Percentiles rank a stretch among this genome's conserved stretches.
Evolutionary conservation across 2,113 vertebrate species (phyloP).

Genomic region (Silurus glanis): DNA sequence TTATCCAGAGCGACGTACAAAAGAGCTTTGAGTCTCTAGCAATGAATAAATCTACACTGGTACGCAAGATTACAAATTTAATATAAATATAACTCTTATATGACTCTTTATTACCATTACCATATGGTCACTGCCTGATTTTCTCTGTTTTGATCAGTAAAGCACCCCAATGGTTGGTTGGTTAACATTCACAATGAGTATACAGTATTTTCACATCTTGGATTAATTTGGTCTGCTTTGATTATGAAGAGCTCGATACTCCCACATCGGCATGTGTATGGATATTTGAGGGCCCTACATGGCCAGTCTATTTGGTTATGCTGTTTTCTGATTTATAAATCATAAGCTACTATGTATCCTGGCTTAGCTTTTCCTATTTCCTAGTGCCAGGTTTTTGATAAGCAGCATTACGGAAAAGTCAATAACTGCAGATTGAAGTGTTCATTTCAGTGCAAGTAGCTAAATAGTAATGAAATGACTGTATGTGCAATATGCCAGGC

Average conservation of each 20-base stretch:
- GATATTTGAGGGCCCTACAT: not conserved
- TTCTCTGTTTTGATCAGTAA: not conserved
- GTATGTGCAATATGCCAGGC: not conserved
- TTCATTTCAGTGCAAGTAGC: not conserved
- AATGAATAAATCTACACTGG: no score
- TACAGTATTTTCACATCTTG: not conserved
- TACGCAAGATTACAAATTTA: no score
- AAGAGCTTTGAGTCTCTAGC: no score
- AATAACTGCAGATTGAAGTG: not conserved
- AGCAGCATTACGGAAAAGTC: not conserved
- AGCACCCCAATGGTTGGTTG: not conserved
- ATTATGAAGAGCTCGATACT: not conserved
- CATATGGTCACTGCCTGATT: not conserved
- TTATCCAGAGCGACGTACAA: no score
- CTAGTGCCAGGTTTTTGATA: not conserved
- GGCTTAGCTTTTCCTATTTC: not conserved
- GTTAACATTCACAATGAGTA: not conserved
- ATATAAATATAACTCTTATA: no score
- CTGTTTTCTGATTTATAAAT: not conserved
- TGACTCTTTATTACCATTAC: not conserved
- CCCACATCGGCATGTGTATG: not conserved
- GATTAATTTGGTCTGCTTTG: not conserved
- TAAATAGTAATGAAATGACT: not conserved
- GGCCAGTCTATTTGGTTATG: not conserved
- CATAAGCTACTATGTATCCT: not conserved